Conservation (phyloP, 2,797 vertebrate genomes). For the Cryptoprocta ferox region DNA sequence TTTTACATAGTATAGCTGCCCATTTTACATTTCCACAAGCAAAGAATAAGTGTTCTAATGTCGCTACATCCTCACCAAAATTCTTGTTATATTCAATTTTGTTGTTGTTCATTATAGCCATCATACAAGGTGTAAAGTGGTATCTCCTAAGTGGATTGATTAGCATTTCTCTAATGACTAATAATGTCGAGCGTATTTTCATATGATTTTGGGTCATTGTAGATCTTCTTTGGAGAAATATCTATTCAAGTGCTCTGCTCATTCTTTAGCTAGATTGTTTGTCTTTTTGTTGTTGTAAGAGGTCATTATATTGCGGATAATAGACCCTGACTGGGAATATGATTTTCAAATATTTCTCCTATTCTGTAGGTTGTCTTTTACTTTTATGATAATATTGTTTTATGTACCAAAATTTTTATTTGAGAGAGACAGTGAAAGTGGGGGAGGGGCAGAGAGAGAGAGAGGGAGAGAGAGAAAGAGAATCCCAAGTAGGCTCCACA, state of each 20-base stretch:
- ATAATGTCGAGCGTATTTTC: not conserved
- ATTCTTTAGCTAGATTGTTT: not conserved
- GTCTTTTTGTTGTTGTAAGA: not conserved
- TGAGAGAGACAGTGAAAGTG: no score
- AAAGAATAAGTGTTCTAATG: not conserved
- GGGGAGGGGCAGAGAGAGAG: no score
- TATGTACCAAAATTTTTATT: not conserved
- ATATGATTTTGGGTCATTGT: not conserved
- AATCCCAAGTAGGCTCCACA: no score
- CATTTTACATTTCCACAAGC: not conserved
- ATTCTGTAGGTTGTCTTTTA: not conserved
- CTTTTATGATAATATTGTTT: not conserved
- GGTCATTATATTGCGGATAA: not conserved
- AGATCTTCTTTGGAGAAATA: not conserved
- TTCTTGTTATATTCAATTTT: not conserved
- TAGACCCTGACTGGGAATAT: not conserved
- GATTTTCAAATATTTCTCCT: not conserved
- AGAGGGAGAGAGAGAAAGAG: no score
- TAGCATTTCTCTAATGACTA: not conserved
- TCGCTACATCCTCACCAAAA: not conserved
- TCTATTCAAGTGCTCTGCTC: not conserved
- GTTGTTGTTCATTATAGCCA: not conserved
- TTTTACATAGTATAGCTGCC: not conserved
- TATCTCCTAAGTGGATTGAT: not conserved
- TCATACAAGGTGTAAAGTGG: not conserved